Base-by-base conservation (phyloP, 1,140 invertebrate genomes). In the Daktulosphaira vitifoliae region DNA sequence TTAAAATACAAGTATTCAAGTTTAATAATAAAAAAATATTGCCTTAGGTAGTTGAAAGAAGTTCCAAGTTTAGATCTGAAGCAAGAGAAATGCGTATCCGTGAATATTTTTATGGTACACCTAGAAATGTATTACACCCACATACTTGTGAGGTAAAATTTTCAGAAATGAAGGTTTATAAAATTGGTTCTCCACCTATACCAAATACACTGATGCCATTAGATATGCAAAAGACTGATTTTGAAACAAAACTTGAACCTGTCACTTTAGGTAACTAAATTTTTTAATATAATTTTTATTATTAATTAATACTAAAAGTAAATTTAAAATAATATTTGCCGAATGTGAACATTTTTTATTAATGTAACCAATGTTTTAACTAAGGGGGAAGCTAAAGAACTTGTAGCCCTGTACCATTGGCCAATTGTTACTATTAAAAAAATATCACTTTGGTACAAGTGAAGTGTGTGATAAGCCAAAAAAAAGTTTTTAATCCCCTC, bases 151-250 rank as follows among this genome's bases (percentile, higher is more conserved):
- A 94, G 75, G 83, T 95, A 0, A 86, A 89, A 74, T 93, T 89
- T 78, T 79, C 80, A 15, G 92, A 96, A 69, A 80, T 95, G 0
- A 88, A 87, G 70, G 83, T 98, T 18, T 97, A 86, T 73, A 97
- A 97, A 81, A 92, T 98, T 72, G 95, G 94, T 25, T 90, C 92
- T 0, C 91, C 93, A 0, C 82, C 89, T 2, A 75, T 98, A 49
- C 94, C 94, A 1, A 91, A 92, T 71, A 95, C 92, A 1, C 95
- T 92, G 73, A 86, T 98, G 82, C 96, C 96, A 8, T 79, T 96
- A 44, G 94, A 94, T 25, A 96, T 96, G 90, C 92, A 92, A 72
- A 81, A 86, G 0, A 88, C 92, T 72, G 93, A 98, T 76, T 91
- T 92, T 74, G 79, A 89, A 70, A 96, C 91, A 0, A 96, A 96